Evolutionary conservation across 2,888 invertebrate species (phyloP), one percentile per base, ranked within the genome.

Genomic region (Polydrusus tereticollis): DNA sequence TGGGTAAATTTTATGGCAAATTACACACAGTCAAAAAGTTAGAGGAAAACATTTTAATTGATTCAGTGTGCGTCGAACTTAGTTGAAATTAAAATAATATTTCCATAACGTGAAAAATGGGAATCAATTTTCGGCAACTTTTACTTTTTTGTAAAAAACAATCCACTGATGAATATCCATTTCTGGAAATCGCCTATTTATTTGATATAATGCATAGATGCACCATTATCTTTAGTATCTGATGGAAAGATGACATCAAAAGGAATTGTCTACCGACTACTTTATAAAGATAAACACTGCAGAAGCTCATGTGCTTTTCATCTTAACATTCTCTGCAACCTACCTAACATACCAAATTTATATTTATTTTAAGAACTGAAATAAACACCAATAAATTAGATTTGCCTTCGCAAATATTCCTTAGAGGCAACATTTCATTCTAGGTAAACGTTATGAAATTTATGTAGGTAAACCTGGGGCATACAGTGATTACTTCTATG

Each of bases 21-120:
- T 67, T 67, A 67, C 59, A 18, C 67, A 57, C 59, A 68, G 29
- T 43, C 68, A 36, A 45, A 68, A 59, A 59, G 68, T 62, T 67
- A 18, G 43, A 47, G 36, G 38, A 36, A 47, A 50, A 41, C 65
- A 65, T 55, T 66, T 65, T 66, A 64, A 64, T 64, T 64, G 52
- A 52, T 64, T 64, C 52, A 18, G 16, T 62, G 16, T n/a, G n/a
- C n/a, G n/a, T 47, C 62, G 45, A 62, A 62, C 62, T 62, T 62
- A 29, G 45, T 45, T 26, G 12, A 45, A 62, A 62, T 59, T 59
- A 26, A 50, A 59, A 59, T 43, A 59, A 14, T 38, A 36, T 58
- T 59, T 59, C 41, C 38, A 59, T 38, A n/a, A 41, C 4, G 59
- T 23, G 50, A 12, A 47, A 21, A 47, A 47, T 21, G 50, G 4